phyloP scores from a whole-genome alignment of 2,113 vertebrate species.

The Rhinoptilus africanus region DNA sequence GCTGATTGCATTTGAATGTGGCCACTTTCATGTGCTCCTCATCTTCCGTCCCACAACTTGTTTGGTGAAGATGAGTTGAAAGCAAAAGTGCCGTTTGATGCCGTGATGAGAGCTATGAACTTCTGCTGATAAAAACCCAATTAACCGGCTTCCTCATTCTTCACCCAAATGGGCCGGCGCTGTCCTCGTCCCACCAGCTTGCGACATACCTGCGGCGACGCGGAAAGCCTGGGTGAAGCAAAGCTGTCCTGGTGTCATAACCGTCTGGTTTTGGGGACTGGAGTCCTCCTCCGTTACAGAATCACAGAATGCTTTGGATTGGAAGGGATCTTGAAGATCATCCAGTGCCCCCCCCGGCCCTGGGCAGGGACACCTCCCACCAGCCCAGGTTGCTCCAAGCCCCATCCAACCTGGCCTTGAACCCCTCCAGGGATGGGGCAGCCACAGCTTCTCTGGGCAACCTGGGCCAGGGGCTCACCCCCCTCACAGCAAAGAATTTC shows the following conservation, averaged over 20 bases:
- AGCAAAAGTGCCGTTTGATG: constrained; percentile 45
- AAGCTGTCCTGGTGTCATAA: not conserved
- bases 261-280: not conserved
- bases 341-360: too few relatives aligned
- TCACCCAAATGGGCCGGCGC: not conserved
- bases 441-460: too few relatives aligned
- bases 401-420: too few relatives aligned
- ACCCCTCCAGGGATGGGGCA: too few relatives aligned
- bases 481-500: too few relatives aligned
- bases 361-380: too few relatives aligned
- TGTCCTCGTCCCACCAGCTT: not conserved
- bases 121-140: constrained; percentile 39
- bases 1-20: constrained; percentile 41
- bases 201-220: rapidly evolving
- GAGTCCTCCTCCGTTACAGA: not conserved
- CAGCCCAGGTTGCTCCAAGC: too few relatives aligned
- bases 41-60: constrained; percentile 24
- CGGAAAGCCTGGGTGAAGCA: not conserved
- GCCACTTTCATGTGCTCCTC: constrained; percentile 54
- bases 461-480: too few relatives aligned
- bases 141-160: constrained; percentile 41
- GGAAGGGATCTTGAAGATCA: too few relatives aligned
- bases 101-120: not conserved
- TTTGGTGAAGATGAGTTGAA: constrained; percentile 45
- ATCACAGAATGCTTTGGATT: too few relatives aligned